Evolutionary conservation across 2,888 invertebrate species (phyloP).

Genomic region (Sussaba pulchella): DNA sequence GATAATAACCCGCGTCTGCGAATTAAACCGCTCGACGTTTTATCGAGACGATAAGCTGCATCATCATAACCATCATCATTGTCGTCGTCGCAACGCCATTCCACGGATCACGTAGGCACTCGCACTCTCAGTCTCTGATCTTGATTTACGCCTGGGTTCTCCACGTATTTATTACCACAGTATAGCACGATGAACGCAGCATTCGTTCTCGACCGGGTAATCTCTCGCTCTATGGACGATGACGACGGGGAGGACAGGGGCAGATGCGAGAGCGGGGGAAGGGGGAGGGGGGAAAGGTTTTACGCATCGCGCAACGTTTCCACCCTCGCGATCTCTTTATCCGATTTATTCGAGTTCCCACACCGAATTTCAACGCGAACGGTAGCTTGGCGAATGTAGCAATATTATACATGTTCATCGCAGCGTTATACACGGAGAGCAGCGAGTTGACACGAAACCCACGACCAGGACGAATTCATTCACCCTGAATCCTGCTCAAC

Average conservation of each 20-base stretch:
- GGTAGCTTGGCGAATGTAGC: conserved; percentile 44
- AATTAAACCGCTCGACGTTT: conserved; percentile 8
- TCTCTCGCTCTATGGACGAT: conserved; percentile 51
- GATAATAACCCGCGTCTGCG: not conserved
- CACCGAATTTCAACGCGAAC: conserved; percentile 33
- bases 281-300: conserved; percentile 28
- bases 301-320: conserved; percentile 52
- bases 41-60: conserved; percentile 36
- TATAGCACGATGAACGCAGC: conserved; percentile 23
- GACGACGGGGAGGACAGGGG: not conserved
- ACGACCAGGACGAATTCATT: conserved; percentile 53
- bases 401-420: conserved; percentile 66
- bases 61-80: conserved; percentile 42
- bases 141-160: conserved; percentile 53
- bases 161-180: conserved; percentile 9
- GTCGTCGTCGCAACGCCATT: conserved; percentile 49
- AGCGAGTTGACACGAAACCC: conserved; percentile 59
- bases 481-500: not conserved
- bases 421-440: conserved; percentile 45
- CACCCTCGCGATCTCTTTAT: conserved; percentile 56
- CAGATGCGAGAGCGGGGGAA: not conserved
- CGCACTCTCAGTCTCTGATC: conserved; percentile 50
- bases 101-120: conserved; percentile 58
- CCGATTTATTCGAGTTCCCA: conserved; percentile 61
- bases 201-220: conserved; percentile 54